Percentiles rank a stretch among this genome's conserved stretches.
These are phyloP conservation scores for Cyphomyrus plagiostoma DNA, from an alignment of 2,113 vertebrate species.

Conservation along the genomic window DNA sequence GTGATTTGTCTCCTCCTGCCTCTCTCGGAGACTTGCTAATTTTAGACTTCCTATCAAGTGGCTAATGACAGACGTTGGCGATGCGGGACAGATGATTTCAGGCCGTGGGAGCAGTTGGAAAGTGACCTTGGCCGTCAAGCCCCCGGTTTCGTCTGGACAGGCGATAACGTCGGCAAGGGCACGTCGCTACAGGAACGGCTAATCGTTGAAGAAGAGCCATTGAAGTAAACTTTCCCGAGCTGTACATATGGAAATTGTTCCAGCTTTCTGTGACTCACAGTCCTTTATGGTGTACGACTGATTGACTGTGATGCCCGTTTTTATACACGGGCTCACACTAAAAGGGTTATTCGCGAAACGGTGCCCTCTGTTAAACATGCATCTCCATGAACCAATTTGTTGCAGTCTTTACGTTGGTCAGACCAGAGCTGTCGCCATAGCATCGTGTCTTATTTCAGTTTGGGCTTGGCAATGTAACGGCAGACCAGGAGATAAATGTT, in stretches of 20 bases:
- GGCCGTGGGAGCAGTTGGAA: neutral
- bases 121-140: constrained; percentile 29
- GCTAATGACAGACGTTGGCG: neutral
- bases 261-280: neutral
- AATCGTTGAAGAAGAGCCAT: neutral
- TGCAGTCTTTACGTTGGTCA: neutral
- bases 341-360: neutral
- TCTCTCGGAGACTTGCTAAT: neutral
- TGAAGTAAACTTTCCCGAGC: neutral
- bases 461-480: neutral
- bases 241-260: neutral
- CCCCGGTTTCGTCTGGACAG: constrained; percentile 24
- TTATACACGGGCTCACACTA: neutral
- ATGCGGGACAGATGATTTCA: constrained; percentile 6
- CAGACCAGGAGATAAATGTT: neutral
- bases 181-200: neutral
- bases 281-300: neutral
- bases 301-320: neutral
- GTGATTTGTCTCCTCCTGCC: neutral
- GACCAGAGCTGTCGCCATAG: neutral
- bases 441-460: neutral
- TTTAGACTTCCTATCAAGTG: neutral
- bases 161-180: neutral
- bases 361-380: neutral
- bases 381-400: neutral